Percentiles rank a stretch among this genome's conserved stretches.
phyloP scores from a whole-genome alignment of 2,797 vertebrate genomes.

The Malurus leucopterus region DNA sequence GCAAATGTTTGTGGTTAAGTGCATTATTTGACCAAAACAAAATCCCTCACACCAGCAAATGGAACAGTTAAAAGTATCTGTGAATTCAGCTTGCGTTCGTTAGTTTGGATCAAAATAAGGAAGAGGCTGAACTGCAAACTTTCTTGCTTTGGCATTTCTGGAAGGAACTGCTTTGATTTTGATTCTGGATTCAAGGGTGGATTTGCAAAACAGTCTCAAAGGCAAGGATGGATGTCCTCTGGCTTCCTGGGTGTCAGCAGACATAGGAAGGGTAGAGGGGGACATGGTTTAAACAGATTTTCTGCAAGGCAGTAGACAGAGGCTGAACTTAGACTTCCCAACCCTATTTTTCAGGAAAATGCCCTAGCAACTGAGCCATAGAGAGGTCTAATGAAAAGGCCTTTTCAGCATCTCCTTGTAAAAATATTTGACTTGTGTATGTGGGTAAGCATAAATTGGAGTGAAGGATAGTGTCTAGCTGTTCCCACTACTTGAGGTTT shows the following conservation, averaged over 20 bases:
- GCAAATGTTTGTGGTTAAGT: background rate
- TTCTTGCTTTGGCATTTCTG: background rate
- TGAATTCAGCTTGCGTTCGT: background rate
- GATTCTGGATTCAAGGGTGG: background rate
- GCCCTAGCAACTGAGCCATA: background rate
- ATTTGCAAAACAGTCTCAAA: background rate
- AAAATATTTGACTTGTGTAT: background rate
- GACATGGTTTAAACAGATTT: background rate
- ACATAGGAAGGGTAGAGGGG: background rate
- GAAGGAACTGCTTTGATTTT: background rate
- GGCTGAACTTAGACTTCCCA: background rate
- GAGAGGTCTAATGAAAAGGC: background rate
- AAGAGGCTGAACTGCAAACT: background rate
- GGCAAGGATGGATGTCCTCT: background rate
- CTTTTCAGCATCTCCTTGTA: background rate
- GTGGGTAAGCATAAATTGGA: background rate
- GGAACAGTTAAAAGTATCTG: background rate
- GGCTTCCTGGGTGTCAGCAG: background rate
- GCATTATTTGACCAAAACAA: background rate
- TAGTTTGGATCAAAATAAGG: background rate
- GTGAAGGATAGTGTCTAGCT: background rate
- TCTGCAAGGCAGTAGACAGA: background rate
- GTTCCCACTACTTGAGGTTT: background rate
- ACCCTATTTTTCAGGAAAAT: background rate
- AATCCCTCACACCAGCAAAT: background rate